Base-by-base conservation (phyloP, 2,888 invertebrate genomes). In the Cataglyphis cursor region DNA sequence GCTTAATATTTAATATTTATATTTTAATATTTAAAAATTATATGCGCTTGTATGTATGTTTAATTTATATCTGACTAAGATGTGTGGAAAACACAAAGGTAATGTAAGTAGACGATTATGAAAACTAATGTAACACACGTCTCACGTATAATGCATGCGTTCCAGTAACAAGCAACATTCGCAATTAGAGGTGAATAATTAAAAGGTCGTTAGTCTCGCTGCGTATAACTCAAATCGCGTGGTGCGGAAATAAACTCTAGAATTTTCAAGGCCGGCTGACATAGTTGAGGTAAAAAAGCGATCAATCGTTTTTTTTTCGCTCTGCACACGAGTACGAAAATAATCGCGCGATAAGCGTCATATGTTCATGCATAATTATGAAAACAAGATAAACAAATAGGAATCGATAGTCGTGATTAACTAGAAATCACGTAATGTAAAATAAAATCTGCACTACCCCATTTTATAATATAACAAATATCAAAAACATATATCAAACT, bases 101-200 rank as follows among this genome's bases (percentile, higher is more conserved):
- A 68, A 38, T 21, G 65, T 70, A 35, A 35, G 6, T 35, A 66
- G 51, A 10, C 66, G 28, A 31, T 15, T 51, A 51, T 68, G 24
- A 66, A 68, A 48, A 82, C 87, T 86, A 75, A 74, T 21, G 66
- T 85, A 85, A 87, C 87, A 83, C 35, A 65, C 65, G 78, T 82
- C 68, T 48, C 85, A 76, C 81, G 83, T 35, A 78, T 81, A 89
- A 86, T 83, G 84, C 86, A 78, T 75, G 70, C 84, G 84, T 87
- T 87, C 85, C 83, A 54, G 85, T 85, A 89, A 89, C 90, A 90
- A 90, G 87, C 51, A 83, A 82, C 85, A 66, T 74, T 57, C 81
- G 90, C 90, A 90, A 90, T 90, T 90, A 90, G 82, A 82, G 74
- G 68, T 51, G 90, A 90, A 90, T 90, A 90, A 90, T 90, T 90